Base-by-base conservation (phyloP, 2,888 invertebrate genomes). In the Napeogenes sylphis region DNA sequence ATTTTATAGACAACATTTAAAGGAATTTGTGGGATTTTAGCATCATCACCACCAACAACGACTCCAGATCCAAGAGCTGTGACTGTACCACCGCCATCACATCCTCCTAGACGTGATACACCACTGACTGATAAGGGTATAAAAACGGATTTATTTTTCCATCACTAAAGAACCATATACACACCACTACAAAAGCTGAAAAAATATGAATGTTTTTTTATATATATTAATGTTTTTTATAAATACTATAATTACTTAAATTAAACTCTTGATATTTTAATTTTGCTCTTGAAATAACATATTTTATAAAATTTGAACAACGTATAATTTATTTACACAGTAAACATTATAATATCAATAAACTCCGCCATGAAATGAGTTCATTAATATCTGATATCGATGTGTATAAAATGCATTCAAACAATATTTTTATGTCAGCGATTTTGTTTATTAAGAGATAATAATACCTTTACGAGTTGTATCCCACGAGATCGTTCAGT, bases 21-120 rank as follows among this genome's bases (percentile, higher is more conserved):
- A 51, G 30, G 2, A 30, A 51, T 10, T 4, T 30, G 8, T 4
- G 2, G n/a, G 21, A 6, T 70, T 68, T 46, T 58, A 96, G 96
- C 94, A 75, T 95, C 96, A 45, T 93, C 94, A 71, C 95, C 96
- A 61, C 96, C 96, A 58, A 95, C 95, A 63, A 96, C 96, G 59
- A 93, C 94, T 70, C 94, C 95, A 63, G 93, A 93, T 77, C 95
- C 95, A 56, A 93, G 94, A 66, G 95, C 95, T 13, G 58, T 82
- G 61, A 90, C 90, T 0, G 59, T 79, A 13, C 86, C 90, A n/a
- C 86, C 89, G 2, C 87, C 89, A 0, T 90, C 90, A 8, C 79
- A 80, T 63, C 86, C 90, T 53, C 90, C 90, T 2, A 82, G 87
- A 21, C 82, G 85, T n/a, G 91, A 91, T 66, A 82, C 83, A 33